These are phyloP conservation scores for Lasioglossum malachurum DNA, from an alignment of 2,888 invertebrate species.

Conservation along the genomic window DNA sequence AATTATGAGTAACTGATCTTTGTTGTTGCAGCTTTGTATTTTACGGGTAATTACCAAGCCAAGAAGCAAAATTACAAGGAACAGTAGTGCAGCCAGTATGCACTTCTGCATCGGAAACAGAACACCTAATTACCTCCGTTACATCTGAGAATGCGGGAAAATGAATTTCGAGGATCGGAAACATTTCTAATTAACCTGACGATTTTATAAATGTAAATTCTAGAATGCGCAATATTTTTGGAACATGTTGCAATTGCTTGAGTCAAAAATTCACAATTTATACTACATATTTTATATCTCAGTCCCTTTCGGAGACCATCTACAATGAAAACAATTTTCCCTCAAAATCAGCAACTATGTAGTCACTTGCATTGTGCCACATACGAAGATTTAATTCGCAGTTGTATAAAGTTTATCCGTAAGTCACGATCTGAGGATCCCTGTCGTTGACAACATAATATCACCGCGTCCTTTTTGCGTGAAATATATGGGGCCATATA, in stretches of 20 bases:
- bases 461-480: slow-evolving; percentile 19
- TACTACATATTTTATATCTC: too few relatives aligned
- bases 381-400: not conserved
- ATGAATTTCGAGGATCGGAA: not conserved
- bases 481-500: slow-evolving; percentile 19
- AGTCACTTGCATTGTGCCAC: not conserved
- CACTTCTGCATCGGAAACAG: not conserved
- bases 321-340: too few relatives aligned
- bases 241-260: not conserved
- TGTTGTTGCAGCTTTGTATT: not conserved
- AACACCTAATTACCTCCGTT: not conserved
- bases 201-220: not conserved
- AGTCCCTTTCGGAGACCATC: too few relatives aligned
- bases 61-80: not conserved
- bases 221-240: not conserved
- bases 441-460: slow-evolving; percentile 17
- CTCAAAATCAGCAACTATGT: too few relatives aligned
- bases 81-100: not conserved
- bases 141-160: not conserved
- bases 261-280: not conserved
- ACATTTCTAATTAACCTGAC: not conserved
- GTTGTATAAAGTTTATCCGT: not conserved
- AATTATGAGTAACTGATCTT: not conserved
- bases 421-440: slow-evolving; percentile 22
- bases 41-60: not conserved